Base-by-base conservation (phyloP, 2,113 vertebrate genomes). In the Cyanistes caeruleus region DNA sequence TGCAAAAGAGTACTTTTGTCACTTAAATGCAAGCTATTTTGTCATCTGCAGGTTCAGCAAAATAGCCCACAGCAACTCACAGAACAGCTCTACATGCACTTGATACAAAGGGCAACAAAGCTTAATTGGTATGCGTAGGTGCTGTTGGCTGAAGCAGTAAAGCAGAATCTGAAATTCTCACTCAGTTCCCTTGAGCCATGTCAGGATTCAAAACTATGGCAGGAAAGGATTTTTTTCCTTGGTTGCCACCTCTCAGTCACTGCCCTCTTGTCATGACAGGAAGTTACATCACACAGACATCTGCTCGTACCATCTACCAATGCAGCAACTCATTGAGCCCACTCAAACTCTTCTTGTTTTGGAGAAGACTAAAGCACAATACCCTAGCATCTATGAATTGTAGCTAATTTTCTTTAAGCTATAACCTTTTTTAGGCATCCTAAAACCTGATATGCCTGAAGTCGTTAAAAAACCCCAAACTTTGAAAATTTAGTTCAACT, bases 1-100 rank as follows among this genome's bases (percentile, higher is more conserved):
- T 99, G 97, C 16, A 95, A 90, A 97, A 92, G 23, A 77, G 49
- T 48, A 39, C 33, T 24, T 51, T 27, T 0, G 1, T 84, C 20
- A 93, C 28, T 80, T 43, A 85, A 58, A 86, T 19, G 16, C 10
- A 80, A 67, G 39, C 9, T 76, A 1, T 52, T 77, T 52, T 76
- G 25, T 51, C 10, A 48, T 33, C 39, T 73, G 20, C 43, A 64
- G 23, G n/a, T 58, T 28, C 64, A 62, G 25, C 19, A 83, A 41
- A 79, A 62, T 1, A 95, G 46, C 55, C 53, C 31, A 6, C 20
- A 64, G 46, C 11, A 59, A 27, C 24, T 15, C 4, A 3, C 8
- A 48, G 43, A 63, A 48, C 17, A 81, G 28, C 23, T 25, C 18
- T 53, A 10, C 4, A 2, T 13, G 35, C 65, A 56, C 21, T 2